phyloP scores from a whole-genome alignment of 1,140 invertebrate genomes.

The Drosophila funebris region DNA sequence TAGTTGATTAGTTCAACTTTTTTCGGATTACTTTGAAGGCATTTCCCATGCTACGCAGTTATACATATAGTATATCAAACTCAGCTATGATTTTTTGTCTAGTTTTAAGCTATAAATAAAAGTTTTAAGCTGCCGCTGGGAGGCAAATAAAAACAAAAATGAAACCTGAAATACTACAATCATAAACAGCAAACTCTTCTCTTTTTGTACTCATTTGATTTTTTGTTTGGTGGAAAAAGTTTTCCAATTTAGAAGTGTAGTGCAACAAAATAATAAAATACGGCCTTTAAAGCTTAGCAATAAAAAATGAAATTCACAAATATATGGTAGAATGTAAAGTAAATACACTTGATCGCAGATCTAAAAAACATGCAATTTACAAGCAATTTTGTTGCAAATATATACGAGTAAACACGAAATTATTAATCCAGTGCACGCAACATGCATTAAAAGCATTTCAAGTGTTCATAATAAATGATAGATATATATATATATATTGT shows the following conservation, averaged over 20 bases:
- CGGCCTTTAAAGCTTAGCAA: not conserved
- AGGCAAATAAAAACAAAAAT: not conserved
- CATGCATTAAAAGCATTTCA: slow-evolving; percentile 7
- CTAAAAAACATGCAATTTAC: slow-evolving; percentile 37
- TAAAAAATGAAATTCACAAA: not conserved
- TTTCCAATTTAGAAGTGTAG: slow-evolving; percentile 60
- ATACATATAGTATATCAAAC: not conserved
- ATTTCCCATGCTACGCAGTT: not conserved
- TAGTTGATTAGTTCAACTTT: slow-evolving; percentile 1
- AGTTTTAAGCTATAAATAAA: slow-evolving; percentile 13
- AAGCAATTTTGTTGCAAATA: slow-evolving; percentile 13
- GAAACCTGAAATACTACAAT: slow-evolving; percentile 29
- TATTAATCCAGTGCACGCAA: slow-evolving; percentile 26
- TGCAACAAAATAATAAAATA: not conserved
- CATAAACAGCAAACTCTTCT: slow-evolving; percentile 25
- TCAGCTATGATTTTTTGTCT: not conserved
- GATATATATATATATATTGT: not conserved
- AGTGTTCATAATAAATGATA: slow-evolving; percentile 17
- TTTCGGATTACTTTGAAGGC: not conserved
- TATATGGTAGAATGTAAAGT: slow-evolving; percentile 7
- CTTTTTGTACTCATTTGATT: not conserved
- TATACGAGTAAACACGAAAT: slow-evolving; percentile 1
- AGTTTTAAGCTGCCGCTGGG: slow-evolving; percentile 32
- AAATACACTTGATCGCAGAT: slow-evolving; percentile 6
- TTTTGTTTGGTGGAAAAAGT: slow-evolving; percentile 37